Evolutionary conservation across 1,140 invertebrate species (phyloP).

Genomic region (Liolophura sinensis): DNA sequence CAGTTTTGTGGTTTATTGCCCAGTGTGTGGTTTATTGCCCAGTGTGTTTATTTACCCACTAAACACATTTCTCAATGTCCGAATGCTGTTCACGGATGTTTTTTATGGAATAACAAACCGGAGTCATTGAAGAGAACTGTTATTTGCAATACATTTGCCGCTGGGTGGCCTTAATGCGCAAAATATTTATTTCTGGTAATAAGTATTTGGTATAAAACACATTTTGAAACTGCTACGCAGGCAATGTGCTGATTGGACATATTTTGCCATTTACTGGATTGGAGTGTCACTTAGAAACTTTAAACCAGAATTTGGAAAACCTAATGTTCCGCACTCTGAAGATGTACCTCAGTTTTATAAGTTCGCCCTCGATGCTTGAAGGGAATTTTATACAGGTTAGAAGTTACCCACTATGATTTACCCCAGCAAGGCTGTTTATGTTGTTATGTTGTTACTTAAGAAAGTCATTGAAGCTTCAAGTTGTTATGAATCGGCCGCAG

Average conservation of each 20-base stretch:
- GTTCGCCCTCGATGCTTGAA: constrained; percentile 4
- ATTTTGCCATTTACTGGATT: constrained; percentile 22
- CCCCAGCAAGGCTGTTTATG: constrained; percentile 7
- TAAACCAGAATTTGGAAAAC: background rate
- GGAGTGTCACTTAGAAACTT: constrained; percentile 15
- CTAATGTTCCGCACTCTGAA: constrained; percentile 14
- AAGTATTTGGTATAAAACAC: constrained; percentile 18
- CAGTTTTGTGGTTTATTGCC: no score
- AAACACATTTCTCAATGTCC: no score
- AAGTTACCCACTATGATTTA: background rate
- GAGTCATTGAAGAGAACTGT: constrained; percentile 16
- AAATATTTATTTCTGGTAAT: constrained; percentile 14
- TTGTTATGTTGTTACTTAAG: background rate
- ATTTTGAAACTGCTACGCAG: constrained; percentile 13
- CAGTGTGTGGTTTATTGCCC: no score
- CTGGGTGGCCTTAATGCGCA: constrained; percentile 20
- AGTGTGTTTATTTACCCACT: no score
- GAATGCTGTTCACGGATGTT: constrained; percentile 12
- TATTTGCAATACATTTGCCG: constrained; percentile 10
- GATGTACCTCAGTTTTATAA: constrained; percentile 14
- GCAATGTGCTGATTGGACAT: constrained; percentile 6
- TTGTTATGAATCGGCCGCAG: background rate
- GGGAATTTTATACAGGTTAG: no score
- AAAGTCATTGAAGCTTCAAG: background rate
- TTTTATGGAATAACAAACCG: constrained; percentile 20